Evolutionary conservation across 2,113 vertebrate genomes (phyloP), one percentile per base, ranked within the genome.

Genomic region (Arvicanthis niloticus): DNA sequence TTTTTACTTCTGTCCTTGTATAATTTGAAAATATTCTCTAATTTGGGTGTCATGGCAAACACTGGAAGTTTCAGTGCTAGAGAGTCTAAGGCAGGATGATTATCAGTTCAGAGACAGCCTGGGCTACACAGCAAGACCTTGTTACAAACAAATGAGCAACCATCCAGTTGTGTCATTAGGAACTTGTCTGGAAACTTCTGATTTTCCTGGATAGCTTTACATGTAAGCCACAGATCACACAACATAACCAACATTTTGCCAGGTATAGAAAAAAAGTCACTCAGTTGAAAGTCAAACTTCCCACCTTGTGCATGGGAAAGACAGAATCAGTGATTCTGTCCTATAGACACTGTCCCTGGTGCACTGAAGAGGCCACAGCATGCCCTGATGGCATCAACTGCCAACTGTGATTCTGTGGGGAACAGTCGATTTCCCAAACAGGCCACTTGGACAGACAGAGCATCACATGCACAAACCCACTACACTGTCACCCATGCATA

Each of bases 261-360:
- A 12, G 0, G 40, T 40, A 24, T 58, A n/a, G 60, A 42, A 19
- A 76, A 24, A 16, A 73, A 56, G 51, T 29, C 2, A 72, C 53
- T 53, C 0, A 0, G 42, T 7, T 31, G 68, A 60, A 31, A 56
- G 26, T 10, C 48, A 34, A 31, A 48, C 48, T 68, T 51, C 26
- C 7, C 7, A 53, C 51, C 26, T 16, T n/a, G 21, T 1, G 19
- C 9, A 4, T 0, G 56, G n/a, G 45, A 75, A 45, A 72, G 19
- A 7, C 68, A 9, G 9, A 19, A 17, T 0, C 0, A 10, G 1
- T 16, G 22, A 1, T 16, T 21, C 45, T 0, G 1, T 0, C 5
- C 6, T 8, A 11, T 0, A 3, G 21, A 1, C 31, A 31, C 26
- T 5, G 12, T 5, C 84, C 22, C 53, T 37, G 5, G 26, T 0